A percentile compares a stretch with the other conserved stretches of the same genome.
These are phyloP conservation scores for Colostygia pectinataria DNA, from an alignment of 2,888 invertebrate species.

Conservation along the genomic window DNA sequence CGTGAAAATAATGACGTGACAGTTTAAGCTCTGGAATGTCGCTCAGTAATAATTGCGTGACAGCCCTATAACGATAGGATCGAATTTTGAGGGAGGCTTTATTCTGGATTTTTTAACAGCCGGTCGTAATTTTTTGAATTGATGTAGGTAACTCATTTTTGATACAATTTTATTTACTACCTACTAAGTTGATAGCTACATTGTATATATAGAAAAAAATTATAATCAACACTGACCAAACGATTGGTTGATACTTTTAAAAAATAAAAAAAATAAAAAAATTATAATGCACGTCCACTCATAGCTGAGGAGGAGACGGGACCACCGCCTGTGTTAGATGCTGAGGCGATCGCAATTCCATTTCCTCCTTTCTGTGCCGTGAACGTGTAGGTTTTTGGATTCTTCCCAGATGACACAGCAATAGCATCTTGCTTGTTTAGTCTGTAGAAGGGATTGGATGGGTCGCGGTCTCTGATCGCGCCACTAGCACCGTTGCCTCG, in stretches of 20 bases:
- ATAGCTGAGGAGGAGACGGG: background rate
- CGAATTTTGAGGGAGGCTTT: too few species aligned
- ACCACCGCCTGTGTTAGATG: conserved; percentile 3
- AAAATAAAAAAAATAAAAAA: too few species aligned
- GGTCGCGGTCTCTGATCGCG: conserved; percentile 3
- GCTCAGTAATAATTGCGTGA: conserved; percentile 44
- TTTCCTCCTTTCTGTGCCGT: background rate
- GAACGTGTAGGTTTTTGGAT: background rate
- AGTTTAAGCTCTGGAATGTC: conserved; percentile 39
- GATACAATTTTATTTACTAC: too few species aligned
- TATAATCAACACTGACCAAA: too few species aligned
- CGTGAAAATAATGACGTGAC: conserved; percentile 43
- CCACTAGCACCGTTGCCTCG: conserved; percentile 9
- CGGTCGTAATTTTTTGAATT: too few species aligned
- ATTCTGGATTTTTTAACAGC: too few species aligned
- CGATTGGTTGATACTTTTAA: too few species aligned
- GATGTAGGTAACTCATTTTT: too few species aligned
- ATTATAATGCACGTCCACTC: too few species aligned
- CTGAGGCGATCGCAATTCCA: background rate
- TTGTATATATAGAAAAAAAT: too few species aligned
- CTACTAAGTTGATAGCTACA: too few species aligned
- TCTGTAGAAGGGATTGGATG: background rate
- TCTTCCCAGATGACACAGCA: background rate
- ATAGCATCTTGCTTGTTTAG: background rate
- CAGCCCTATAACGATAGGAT: conserved; percentile 30